Evolutionary conservation across 2,113 vertebrate species (phyloP).

Genomic region (Pelecanus crispus): DNA sequence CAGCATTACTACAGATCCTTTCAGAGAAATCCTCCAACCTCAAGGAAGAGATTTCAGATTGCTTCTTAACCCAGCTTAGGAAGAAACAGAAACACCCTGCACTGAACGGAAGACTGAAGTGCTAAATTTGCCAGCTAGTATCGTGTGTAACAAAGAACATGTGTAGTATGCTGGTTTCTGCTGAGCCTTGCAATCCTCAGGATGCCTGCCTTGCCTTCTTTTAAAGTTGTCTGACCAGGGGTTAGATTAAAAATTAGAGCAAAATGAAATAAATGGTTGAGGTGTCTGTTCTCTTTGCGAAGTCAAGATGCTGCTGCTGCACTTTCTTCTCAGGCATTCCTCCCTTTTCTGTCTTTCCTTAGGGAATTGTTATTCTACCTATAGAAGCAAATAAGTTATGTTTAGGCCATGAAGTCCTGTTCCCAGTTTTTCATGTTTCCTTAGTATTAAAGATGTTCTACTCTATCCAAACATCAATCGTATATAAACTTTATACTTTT

Average conservation of each 20-base stretch:
- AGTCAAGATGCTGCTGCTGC: neutral
- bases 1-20: constrained; percentile 66
- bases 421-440: neutral
- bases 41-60: constrained; percentile 71
- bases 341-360: neutral
- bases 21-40: constrained; percentile 61
- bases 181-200: neutral
- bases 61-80: constrained; percentile 38
- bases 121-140: neutral
- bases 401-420: neutral
- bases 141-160: neutral
- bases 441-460: neutral
- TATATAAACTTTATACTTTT: neutral
- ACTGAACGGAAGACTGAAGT: neutral
- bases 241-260: neutral
- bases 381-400: neutral
- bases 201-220: neutral
- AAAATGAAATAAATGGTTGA: neutral
- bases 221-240: neutral
- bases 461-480: neutral
- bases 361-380: neutral
- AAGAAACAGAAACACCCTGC: neutral
- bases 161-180: neutral
- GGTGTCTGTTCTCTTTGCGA: neutral
- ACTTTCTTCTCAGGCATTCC: neutral